These are phyloP conservation scores for Actenoides lindsayi DNA, from an alignment of 2,113 vertebrate species.

Conservation along the genomic window DNA sequence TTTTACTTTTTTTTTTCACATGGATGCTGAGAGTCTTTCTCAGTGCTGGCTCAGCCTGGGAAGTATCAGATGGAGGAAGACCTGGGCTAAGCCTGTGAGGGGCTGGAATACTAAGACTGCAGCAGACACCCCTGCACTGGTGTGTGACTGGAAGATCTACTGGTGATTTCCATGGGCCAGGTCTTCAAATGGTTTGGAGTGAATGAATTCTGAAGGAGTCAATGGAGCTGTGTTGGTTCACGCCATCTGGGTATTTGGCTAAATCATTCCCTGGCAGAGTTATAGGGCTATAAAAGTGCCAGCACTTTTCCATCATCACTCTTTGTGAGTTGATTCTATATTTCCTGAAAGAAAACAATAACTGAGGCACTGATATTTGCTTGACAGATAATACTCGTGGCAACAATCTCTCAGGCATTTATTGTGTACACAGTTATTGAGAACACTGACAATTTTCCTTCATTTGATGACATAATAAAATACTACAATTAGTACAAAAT, in stretches of 20 bases:
- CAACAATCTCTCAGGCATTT: slow-evolving; percentile 57
- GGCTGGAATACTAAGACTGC: background rate
- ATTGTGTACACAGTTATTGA: slow-evolving; percentile 28
- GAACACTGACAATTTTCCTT: slow-evolving; percentile 36
- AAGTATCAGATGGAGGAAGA: background rate
- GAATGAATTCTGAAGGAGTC: background rate
- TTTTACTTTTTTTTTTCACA: background rate
- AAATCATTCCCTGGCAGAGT: background rate
- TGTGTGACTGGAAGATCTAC: background rate
- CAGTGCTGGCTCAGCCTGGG: background rate
- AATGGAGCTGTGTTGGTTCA: background rate
- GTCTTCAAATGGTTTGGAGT: background rate
- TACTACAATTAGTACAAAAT: slow-evolving; percentile 46
- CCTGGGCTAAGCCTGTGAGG: background rate
- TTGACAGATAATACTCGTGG: slow-evolving; percentile 51
- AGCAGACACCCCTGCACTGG: background rate
- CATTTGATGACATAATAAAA: slow-evolving; percentile 52
- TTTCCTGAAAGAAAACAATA: slow-evolving; percentile 34
- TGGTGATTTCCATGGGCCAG: background rate
- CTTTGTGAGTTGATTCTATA: background rate
- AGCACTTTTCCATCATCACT: background rate
- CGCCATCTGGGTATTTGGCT: background rate
- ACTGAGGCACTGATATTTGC: slow-evolving; percentile 37
- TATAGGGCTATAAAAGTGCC: background rate
- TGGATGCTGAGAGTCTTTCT: background rate